phyloP scores from a whole-genome alignment of 2,797 vertebrate species.

The Chelidonichthys spinosus region DNA sequence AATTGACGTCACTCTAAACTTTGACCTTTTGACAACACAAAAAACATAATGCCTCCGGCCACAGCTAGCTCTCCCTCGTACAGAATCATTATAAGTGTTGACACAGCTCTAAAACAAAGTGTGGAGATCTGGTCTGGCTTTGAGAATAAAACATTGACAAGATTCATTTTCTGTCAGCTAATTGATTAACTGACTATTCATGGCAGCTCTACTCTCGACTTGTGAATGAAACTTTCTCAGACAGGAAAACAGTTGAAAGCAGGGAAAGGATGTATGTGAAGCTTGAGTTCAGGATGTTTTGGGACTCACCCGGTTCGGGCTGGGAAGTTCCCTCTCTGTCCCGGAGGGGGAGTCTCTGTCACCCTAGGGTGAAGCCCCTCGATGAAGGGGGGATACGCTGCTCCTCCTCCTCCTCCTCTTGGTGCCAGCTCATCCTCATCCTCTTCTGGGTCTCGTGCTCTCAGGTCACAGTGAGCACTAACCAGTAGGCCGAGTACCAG shows the following conservation, averaged over 20 bases:
- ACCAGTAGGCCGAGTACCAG: constrained; percentile 77
- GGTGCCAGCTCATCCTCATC: constrained; percentile 53
- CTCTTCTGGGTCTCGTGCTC: constrained; percentile 76
- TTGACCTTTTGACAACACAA: neutral
- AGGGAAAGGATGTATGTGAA: constrained; percentile 2
- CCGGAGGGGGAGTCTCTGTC: constrained; percentile 24
- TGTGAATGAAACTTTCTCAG: neutral
- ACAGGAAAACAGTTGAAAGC: neutral
- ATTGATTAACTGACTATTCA: neutral
- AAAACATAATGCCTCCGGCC: neutral
- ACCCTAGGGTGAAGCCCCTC: neutral
- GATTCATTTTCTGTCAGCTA: neutral
- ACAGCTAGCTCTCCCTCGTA: no score
- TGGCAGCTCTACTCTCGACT: neutral
- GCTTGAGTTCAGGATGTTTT: neutral
- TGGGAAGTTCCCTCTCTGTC: constrained; percentile 31
- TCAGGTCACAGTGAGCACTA: constrained; percentile 74
- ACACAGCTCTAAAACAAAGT: no score
- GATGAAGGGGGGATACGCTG: neutral
- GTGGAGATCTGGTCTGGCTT: neutral
- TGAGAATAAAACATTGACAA: neutral
- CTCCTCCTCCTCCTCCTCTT: constrained; percentile 26
- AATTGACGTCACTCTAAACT: neutral
- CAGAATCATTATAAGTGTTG: no score
- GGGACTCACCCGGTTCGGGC: constrained; percentile 76